phyloP scores from a whole-genome alignment of 1,140 invertebrate species.

The Bombus superbus region DNA sequence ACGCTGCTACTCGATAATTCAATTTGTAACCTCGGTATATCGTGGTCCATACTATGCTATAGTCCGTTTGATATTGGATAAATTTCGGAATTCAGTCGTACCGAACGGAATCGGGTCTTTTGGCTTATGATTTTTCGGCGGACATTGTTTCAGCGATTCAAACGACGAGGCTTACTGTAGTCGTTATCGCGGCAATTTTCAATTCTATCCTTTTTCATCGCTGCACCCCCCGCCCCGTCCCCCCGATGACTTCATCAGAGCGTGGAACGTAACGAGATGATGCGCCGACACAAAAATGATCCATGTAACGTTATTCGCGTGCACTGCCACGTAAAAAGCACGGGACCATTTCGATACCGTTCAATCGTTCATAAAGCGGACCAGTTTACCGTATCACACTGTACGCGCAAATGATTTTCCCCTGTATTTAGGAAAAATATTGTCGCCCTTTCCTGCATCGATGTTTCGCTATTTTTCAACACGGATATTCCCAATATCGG shows the following conservation, averaged over 20 bases:
- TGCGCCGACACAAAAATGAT: constrained; percentile 25
- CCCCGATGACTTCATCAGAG: neutral
- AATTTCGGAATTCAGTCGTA: neutral
- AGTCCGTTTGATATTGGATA: neutral
- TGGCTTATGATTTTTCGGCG: neutral
- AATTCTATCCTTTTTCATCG: neutral
- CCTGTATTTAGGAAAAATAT: neutral
- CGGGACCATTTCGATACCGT: constrained; percentile 19
- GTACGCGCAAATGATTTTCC: constrained; percentile 1
- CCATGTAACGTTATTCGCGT: constrained; percentile 24
- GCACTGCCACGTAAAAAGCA: constrained; percentile 20
- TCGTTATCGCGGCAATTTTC: constrained; percentile 9
- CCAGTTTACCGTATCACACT: neutral
- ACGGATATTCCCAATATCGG: neutral
- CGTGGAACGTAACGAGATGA: constrained; percentile 15
- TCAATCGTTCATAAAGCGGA: constrained; percentile 12
- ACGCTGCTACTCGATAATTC: neutral
- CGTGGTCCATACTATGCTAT: neutral
- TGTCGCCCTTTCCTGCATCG: neutral
- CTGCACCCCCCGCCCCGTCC: too few species aligned
- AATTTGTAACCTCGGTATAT: neutral
- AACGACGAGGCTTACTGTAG: too few species aligned
- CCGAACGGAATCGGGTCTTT: neutral
- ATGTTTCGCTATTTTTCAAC: neutral
- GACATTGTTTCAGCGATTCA: neutral